Base-by-base conservation (phyloP, 2,888 invertebrate species). In the Cephus nigrinus region DNA sequence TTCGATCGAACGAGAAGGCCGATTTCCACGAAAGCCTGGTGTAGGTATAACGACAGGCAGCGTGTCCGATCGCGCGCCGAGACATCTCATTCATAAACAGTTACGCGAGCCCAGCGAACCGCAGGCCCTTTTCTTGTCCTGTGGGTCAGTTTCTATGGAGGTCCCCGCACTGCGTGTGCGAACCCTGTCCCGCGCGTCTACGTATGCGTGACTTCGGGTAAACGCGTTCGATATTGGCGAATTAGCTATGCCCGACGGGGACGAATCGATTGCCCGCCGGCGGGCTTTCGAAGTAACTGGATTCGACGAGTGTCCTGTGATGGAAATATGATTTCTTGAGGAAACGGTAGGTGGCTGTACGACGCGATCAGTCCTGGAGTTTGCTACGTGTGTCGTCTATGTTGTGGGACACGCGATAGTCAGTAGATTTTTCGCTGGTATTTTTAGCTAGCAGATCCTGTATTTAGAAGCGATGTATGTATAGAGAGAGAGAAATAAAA, bases 171-270 rank as follows among this genome's bases (percentile, higher is more conserved):
- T 12, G 30, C 69, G 12, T n/a, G 23, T 31, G 23, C 23, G 31
- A 40, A 75, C 33, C 71, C 73, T 73, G 76, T 78, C 76, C 77
- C 78, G 71, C 78, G 78, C 75, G 68, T 72, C 73, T 73, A 75
- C 75, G 73, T 80, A 78, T 75, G 36, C 71, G 82, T 83, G 80
- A 81, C 81, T 80, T 79, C 82, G 83, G 82, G 84, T 83, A 55
- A 55, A 23, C 82, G 85, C 82, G 80, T 82, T 81, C 82, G 85
- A 86, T 86, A 86, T 87, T 84, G 83, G 82, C 78, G 81, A 87
- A 88, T 88, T 88, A 84, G 85, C 84, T 86, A 86, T 86, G 87
- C 84, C 86, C 84, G 84, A 86, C 87, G 85, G 84, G 84, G 85
- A 88, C 88, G 86, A 89, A 88, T 88, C 87, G 87, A 88, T 88